A percentile compares a stretch with the other conserved stretches of the same genome.
Evolutionary conservation across 2,113 vertebrate species (phyloP).

Genomic region (Mus pahari): DNA sequence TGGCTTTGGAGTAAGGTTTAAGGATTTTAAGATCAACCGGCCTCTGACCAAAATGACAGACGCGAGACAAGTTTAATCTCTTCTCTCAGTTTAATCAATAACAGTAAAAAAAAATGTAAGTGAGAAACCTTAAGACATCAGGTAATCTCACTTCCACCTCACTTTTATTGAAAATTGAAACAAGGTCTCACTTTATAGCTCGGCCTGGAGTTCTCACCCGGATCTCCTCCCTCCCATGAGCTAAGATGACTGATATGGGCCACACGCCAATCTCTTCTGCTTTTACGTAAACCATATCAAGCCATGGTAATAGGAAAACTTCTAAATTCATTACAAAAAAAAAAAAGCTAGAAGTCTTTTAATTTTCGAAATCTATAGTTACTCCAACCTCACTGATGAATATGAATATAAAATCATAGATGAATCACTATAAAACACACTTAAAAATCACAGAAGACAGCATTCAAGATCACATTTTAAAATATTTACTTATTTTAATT

Average conservation of each 20-base stretch:
- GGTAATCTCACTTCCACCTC: slow-evolving; percentile 8
- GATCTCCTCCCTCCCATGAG: not conserved
- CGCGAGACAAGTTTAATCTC: not conserved
- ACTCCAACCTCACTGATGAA: slow-evolving; percentile 26
- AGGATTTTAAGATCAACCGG: slow-evolving; percentile 18
- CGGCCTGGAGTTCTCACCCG: no score
- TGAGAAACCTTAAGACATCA: slow-evolving; percentile 16
- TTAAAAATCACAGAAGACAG: slow-evolving; percentile 22
- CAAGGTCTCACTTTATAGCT: not conserved
- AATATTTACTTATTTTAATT: not conserved
- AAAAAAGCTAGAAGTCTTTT: slow-evolving; percentile 37
- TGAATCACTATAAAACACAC: not conserved
- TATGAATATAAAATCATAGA: slow-evolving; percentile 1
- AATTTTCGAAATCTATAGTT: slow-evolving; percentile 46
- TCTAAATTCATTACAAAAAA: slow-evolving; percentile 30
- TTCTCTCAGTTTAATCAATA: slow-evolving; percentile 19
- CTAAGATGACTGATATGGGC: not conserved
- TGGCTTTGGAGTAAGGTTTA: slow-evolving; percentile 6
- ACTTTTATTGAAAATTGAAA: not conserved
- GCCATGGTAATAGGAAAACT: slow-evolving; percentile 32
- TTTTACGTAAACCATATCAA: slow-evolving; percentile 51
- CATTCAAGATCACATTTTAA: slow-evolving; percentile 35
- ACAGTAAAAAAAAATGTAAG: slow-evolving; percentile 20
- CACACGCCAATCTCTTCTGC: not conserved
- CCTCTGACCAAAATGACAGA: not conserved